These are phyloP conservation scores for Saxidomus purpurata DNA, from an alignment of 1,140 invertebrate species.

Conservation along the genomic window DNA sequence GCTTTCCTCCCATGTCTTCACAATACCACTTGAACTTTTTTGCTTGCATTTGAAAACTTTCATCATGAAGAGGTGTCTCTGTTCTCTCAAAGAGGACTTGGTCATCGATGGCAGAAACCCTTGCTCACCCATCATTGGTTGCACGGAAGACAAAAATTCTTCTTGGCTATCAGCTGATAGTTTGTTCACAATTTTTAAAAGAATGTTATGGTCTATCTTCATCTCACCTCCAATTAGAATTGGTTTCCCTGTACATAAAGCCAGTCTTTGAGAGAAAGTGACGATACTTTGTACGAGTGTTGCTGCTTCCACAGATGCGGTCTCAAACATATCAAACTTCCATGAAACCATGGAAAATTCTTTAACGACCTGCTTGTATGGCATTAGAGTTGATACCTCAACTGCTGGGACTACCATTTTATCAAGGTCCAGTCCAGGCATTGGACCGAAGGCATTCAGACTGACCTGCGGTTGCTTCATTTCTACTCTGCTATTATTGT, in stretches of 20 bases:
- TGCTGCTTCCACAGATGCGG: background rate
- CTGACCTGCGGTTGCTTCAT: slow-evolving; percentile 36
- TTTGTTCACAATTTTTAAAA: slow-evolving; percentile 30
- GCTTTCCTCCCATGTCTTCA: slow-evolving; percentile 14
- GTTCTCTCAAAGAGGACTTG: background rate
- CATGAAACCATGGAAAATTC: slow-evolving; percentile 46
- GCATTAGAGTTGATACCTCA: background rate
- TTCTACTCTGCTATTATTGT: background rate
- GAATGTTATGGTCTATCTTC: slow-evolving; percentile 4
- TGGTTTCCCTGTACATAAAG: slow-evolving; percentile 16
- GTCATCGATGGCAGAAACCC: slow-evolving; percentile 34
- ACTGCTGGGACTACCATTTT: slow-evolving; percentile 37
- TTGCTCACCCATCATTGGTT: slow-evolving; percentile 16
- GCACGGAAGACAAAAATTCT: background rate
- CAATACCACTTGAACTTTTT: slow-evolving; percentile 2
- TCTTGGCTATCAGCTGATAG: slow-evolving; percentile 6
- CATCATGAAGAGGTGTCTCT: slow-evolving; percentile 50
- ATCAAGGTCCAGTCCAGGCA: slow-evolving; percentile 20
- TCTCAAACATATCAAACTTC: slow-evolving; percentile 26
- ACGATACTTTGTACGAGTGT: slow-evolving; percentile 32
- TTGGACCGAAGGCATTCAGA: slow-evolving; percentile 21
- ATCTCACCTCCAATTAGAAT: slow-evolving; percentile 51
- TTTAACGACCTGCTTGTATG: slow-evolving; percentile 15
- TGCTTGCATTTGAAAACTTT: slow-evolving; percentile 24
- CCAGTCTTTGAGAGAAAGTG: slow-evolving; percentile 37